phyloP scores from a whole-genome alignment of 37 sponge, comb jelly and placozoan genomes.

The Dysidea cf. avara region DNA sequence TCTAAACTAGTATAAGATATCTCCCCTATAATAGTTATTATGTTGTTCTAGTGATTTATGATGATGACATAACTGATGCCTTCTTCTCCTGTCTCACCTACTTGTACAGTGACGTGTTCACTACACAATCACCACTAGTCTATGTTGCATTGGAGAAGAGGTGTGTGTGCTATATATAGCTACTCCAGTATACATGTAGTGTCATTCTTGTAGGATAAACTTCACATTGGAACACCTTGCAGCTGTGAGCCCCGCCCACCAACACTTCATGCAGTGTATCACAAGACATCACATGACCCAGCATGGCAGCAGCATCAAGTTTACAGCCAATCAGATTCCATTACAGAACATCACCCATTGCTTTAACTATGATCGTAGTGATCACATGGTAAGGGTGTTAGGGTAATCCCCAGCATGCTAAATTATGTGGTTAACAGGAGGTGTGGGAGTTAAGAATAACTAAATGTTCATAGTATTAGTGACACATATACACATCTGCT shows the following conservation, averaged over 20 bases:
- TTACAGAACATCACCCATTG: too few species aligned
- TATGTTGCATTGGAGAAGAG: constrained; percentile 41
- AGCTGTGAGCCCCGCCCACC: constrained; percentile 34
- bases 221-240: constrained; percentile 49
- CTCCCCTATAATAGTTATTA: too few species aligned
- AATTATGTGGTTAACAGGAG: too few species aligned
- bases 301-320: too few species aligned
- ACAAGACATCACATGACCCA: too few species aligned
- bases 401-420: too few species aligned
- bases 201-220: constrained; percentile 18
- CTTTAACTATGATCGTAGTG: too few species aligned
- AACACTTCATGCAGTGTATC: constrained; percentile 10
- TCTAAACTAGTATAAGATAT: too few species aligned
- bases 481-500: neutral
- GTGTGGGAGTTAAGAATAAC: too few species aligned
- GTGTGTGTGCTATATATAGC: constrained; percentile 6
- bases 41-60: constrained; percentile 54
- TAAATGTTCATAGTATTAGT: neutral
- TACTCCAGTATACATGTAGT: neutral
- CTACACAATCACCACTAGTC: neutral
- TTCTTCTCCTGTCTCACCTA: constrained; percentile 35
- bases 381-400: too few species aligned
- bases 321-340: too few species aligned
- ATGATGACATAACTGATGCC: constrained; percentile 39
- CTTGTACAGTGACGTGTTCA: neutral